These are phyloP conservation scores for Pyrrhia umbra DNA, from an alignment of 2,888 invertebrate genomes.

Conservation along the genomic window DNA sequence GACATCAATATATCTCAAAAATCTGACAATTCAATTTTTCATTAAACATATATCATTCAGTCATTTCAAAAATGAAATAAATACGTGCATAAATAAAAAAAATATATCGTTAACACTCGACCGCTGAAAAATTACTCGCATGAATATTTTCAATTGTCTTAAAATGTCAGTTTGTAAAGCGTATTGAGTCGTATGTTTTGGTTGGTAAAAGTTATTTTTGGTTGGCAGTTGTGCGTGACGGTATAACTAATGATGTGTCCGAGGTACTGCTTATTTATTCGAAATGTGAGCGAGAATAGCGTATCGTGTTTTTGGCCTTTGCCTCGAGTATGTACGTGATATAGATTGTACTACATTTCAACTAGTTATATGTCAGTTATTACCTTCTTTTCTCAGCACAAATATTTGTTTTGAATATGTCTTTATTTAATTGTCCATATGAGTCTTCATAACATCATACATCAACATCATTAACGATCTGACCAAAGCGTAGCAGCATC, in stretches of 20 bases:
- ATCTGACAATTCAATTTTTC: conserved; percentile 59
- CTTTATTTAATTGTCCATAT: neutral
- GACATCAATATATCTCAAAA: conserved; percentile 42
- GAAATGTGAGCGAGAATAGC: conserved; percentile 61
- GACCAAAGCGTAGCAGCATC: too few relatives aligned
- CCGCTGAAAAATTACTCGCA: conserved; percentile 72
- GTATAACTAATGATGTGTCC: conserved; percentile 77
- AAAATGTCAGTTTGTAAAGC: conserved; percentile 60
- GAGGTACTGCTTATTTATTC: conserved; percentile 64
- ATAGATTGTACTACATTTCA: conserved; percentile 34
- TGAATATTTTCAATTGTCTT: conserved; percentile 68
- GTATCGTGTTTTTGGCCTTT: conserved; percentile 52
- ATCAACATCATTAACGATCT: too few relatives aligned
- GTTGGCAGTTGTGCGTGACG: conserved; percentile 65
- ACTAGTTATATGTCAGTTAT: conserved; percentile 25
- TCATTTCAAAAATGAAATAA: conserved; percentile 47
- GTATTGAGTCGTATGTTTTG: conserved; percentile 76
- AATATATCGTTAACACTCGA: conserved; percentile 51
- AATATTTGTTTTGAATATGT: conserved; percentile 11
- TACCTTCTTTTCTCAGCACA: conserved; percentile 20
- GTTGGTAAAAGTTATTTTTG: conserved; percentile 71
- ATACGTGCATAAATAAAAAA: conserved; percentile 60
- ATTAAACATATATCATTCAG: conserved; percentile 57
- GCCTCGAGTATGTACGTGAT: conserved; percentile 38
- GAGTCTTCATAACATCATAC: too few relatives aligned